Evolutionary conservation across 1,140 invertebrate genomes (phyloP), one percentile per base, ranked within the genome.

Genomic region (Notospermus geniculatus): DNA sequence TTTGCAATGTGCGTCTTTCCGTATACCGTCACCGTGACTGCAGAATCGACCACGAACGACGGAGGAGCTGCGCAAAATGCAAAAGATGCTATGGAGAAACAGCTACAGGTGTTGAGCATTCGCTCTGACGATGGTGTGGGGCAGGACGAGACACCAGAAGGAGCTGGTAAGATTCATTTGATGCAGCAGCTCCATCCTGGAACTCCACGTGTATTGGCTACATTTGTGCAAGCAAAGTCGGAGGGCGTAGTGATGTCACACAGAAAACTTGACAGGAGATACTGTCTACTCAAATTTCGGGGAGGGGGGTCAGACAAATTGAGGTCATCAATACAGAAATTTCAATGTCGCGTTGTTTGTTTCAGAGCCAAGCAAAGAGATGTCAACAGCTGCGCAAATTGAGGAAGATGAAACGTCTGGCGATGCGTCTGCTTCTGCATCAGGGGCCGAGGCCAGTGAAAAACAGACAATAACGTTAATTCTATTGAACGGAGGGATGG

Each of bases 401-500:
- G 25, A 19, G n/a, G 25, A 5, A 23, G n/a, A 5, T 50, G 29
- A 55, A 27, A 7, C 23, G 25, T 30, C 54, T n/a, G 29, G 27
- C 25, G 23, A 30, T 28, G 23, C n/a, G 23, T 27, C 23, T 30
- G 29, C 29, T 11, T 32, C 54, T 7, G 17, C 29, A 32, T 23
- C 29, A 2, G 30, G 2, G 28, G 36, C 2, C 22, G 22, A 5
- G 22, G 27, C 15, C 13, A 41, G 9, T 17, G 56, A 27, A 15
- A 32, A 23, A 39, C 64, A 68, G 29, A 71, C 63, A 32, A 45
- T 71, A 32, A 64, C 43, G 17, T 57, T 77, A 29, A 59, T 66
- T 23, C 54, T 81, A 2, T 57, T 81, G 11, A 70, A 79, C 68
- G 79, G 75, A 29, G 79, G 79, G 17, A 81, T 81, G 79, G 79